These are phyloP conservation scores for Drosophila sulfurigaster DNA, from an alignment of 1,140 invertebrate species.

Conservation along the genomic window DNA sequence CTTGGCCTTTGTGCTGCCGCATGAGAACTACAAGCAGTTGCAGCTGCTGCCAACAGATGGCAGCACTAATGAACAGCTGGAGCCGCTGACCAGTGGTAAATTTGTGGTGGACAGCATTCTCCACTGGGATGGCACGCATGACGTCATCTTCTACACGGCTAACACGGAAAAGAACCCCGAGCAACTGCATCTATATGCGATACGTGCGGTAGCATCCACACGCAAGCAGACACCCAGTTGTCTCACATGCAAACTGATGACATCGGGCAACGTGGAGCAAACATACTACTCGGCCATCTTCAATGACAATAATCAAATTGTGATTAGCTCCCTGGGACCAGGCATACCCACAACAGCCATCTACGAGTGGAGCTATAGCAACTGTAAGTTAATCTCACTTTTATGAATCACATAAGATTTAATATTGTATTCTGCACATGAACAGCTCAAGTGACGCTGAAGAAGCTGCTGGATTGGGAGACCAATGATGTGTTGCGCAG, in stretches of 20 bases:
- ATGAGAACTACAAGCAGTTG: conserved; percentile 89
- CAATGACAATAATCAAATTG: conserved; percentile 70
- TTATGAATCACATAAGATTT: not conserved
- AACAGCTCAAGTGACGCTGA: conserved; percentile 67
- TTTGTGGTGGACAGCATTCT: conserved; percentile 93
- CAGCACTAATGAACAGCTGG: conserved; percentile 50
- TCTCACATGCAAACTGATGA: conserved; percentile 86
- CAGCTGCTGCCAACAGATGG: conserved; percentile 85
- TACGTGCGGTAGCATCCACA: conserved; percentile 66
- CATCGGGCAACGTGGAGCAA: conserved; percentile 73
- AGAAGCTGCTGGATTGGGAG: conserved; percentile 77
- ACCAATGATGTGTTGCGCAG: conserved; percentile 58
- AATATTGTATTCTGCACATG: not conserved
- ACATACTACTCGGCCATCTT: conserved; percentile 78
- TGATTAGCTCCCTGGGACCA: conserved; percentile 76
- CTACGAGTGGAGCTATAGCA: conserved; percentile 65
- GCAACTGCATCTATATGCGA: conserved; percentile 87
- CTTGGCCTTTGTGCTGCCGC: conserved; percentile 88
- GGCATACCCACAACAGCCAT: conserved; percentile 70
- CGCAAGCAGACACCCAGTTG: conserved; percentile 85
- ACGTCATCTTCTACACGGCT: conserved; percentile 89
- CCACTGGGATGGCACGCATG: conserved; percentile 89
- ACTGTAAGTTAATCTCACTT: conserved; percentile 45
- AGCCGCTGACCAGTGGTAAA: conserved; percentile 88
- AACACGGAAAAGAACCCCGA: conserved; percentile 87